Base-by-base conservation (phyloP, 2,113 vertebrate species). In the Muntiacus muntjak region DNA sequence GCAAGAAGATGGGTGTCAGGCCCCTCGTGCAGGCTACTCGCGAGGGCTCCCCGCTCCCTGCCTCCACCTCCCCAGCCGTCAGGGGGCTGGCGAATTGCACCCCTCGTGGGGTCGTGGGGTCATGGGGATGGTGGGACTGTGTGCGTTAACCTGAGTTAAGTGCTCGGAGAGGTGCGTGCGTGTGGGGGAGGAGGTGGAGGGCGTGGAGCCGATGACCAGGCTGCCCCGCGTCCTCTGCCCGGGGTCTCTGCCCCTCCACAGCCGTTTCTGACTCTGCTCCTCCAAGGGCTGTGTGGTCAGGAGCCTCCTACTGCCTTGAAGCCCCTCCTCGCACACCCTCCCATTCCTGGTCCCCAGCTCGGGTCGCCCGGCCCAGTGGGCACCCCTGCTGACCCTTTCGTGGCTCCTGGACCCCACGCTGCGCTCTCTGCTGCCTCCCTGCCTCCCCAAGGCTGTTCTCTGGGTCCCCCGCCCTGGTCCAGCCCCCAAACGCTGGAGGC, bases 161-260 rank as follows among this genome's bases (percentile, higher is more conserved):
- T 25, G 1, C 33, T 40, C 0, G 2, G 21, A 83, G 16, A 40
- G 81, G 23, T 40, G 47, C 3, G 5, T 40, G n/a, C 0, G 1
- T 0, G n/a, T 36, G 13, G n/a, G 36, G 82, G 54, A 40, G 14
- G n/a, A 40, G 28, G 52, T 15, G 5, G 23, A 40, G 52, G 52
- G 23, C 2, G 52, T 26, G 33, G 82, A 40, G 79, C 30, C 19
- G 4, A 36, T 19, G 86, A 12, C 6, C 16, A 89, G 64, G 50
- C 16, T 36, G 19, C 47, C 30, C 30, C 4, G 1, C 0, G 5
- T 5, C 23, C 82, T 55, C 83, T 30, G 25, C 83, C 33, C 8
- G 0, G 7, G 23, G 15, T 30, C 83, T 58, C 55, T 3, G 9
- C 45, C 11, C 60, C 54, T 17, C 45, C 16, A 8, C 1, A 17